Evolutionary conservation across 37 sponge, comb jelly and placozoan genomes (phyloP), one percentile per base, ranked within the genome.

Genomic region (Beroe ovata): DNA sequence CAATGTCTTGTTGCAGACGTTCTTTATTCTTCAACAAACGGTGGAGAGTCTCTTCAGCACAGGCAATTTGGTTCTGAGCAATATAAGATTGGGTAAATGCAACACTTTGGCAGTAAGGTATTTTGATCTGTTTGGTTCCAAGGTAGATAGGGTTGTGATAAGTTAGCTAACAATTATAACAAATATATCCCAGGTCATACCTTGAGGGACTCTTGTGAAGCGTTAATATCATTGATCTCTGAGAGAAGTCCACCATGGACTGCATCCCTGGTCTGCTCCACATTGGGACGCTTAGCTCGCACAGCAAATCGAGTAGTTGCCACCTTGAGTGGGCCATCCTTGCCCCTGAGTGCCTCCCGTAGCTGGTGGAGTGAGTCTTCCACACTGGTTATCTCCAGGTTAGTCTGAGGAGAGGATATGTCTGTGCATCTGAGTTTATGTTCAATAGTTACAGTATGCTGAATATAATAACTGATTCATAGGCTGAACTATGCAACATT

Each of bases 361-460:
- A 77, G 47, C 25, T 77, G 84, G 84, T 77, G 84, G n/a, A 77
- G 84, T 23, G 84, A 77, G 47, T 77, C 84, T 25, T 77, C 84
- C 84, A 77, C 84, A 23, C 84, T 40, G 8, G 84, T 33, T 25
- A 77, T 77, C 84, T 77, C 84, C 28, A 32, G 84, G 84, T 77
- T 77, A 0, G 84, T 77, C 84, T 77, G 84, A 77, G 38, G 33
- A 16, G 28, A 61, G n/a, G 63, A 61, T 47, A 16, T n/a, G n/a
- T n/a, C n/a, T n/a, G n/a, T n/a, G n/a, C n/a, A n/a, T n/a, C n/a
- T n/a, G n/a, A n/a, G n/a, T n/a, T n/a, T n/a, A n/a, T n/a, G n/a
- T n/a, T n/a, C n/a, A n/a, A n/a, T n/a, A n/a, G n/a, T n/a, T n/a
- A n/a, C n/a, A n/a, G n/a, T n/a, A n/a, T n/a, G n/a, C n/a, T n/a